A percentile compares a stretch with the other conserved stretches of the same genome.
These are phyloP conservation scores for Lates japonicus DNA, from an alignment of 2,797 vertebrate genomes.

Conservation along the genomic window DNA sequence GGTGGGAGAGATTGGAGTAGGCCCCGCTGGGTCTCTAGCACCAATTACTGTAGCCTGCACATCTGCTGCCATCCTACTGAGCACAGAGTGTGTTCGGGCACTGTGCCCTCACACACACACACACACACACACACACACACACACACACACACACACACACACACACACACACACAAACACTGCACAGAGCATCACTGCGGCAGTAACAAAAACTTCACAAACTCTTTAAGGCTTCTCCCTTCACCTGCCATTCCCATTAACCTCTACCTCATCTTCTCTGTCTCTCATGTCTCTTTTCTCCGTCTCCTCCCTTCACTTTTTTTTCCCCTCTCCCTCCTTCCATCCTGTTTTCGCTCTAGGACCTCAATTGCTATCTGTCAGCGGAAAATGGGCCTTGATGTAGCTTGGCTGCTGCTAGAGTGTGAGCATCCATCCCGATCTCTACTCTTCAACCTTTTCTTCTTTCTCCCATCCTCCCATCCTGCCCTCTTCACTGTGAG, in stretches of 20 bases:
- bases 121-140: slow-evolving; percentile 37
- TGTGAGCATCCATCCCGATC: slow-evolving; percentile 10
- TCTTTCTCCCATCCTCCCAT: background rate
- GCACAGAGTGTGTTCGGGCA: slow-evolving; percentile 71
- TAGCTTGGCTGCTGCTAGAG: slow-evolving; percentile 32
- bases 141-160: slow-evolving; percentile 24
- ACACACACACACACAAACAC: slow-evolving; percentile 23
- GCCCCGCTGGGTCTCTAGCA: slow-evolving; percentile 80
- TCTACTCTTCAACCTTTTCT: slow-evolving; percentile 31
- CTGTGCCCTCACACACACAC: slow-evolving; percentile 41
- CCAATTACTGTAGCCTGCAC: slow-evolving; percentile 83
- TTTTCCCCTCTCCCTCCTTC: background rate
- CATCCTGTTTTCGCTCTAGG: slow-evolving; percentile 59
- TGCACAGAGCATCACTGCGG: slow-evolving; percentile 37
- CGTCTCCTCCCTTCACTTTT: slow-evolving; percentile 22
- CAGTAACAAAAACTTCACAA: slow-evolving; percentile 70
- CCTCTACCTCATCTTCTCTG: slow-evolving; percentile 64
- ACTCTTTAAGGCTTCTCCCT: slow-evolving; percentile 68
- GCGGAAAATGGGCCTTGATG: slow-evolving; percentile 62
- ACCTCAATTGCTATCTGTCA: slow-evolving; percentile 69
- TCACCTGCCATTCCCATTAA: slow-evolving; percentile 73
- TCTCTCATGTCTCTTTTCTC: slow-evolving; percentile 51
- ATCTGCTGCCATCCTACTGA: slow-evolving; percentile 81
- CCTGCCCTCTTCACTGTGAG: slow-evolving; percentile 24
- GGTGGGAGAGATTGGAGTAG: slow-evolving; percentile 71